These are phyloP conservation scores for Diplodus sargus DNA, from an alignment of 2,797 vertebrate species.

Conservation along the genomic window DNA sequence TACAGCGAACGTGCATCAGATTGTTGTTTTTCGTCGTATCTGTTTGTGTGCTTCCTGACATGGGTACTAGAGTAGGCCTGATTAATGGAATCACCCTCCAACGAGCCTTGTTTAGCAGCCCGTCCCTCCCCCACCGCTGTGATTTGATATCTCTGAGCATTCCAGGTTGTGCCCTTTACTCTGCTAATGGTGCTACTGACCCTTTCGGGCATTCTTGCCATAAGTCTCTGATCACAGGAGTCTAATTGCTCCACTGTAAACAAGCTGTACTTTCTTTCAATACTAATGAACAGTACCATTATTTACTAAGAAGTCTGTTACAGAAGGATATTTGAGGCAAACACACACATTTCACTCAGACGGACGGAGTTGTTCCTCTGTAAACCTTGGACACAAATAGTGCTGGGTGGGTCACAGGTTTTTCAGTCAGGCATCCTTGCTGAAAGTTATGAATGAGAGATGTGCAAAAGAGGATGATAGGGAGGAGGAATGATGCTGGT, in stretches of 20 bases:
- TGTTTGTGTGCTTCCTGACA: slow-evolving; percentile 62
- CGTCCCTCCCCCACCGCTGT: slow-evolving; percentile 57
- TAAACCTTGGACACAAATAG: slow-evolving; percentile 48
- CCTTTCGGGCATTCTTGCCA: slow-evolving; percentile 72
- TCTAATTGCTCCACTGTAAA: slow-evolving; percentile 69
- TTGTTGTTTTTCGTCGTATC: slow-evolving; percentile 46
- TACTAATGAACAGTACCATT: slow-evolving; percentile 1
- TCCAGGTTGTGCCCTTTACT: slow-evolving; percentile 81
- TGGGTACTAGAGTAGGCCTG: slow-evolving; percentile 46
- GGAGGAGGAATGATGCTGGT: slow-evolving; percentile 40
- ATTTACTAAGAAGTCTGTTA: neutral
- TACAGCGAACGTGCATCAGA: slow-evolving; percentile 21
- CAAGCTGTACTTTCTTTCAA: slow-evolving; percentile 33
- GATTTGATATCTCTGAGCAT: slow-evolving; percentile 83
- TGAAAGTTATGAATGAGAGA: slow-evolving; percentile 52
- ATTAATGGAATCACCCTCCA: slow-evolving; percentile 72
- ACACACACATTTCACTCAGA: neutral
- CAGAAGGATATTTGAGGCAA: neutral
- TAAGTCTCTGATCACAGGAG: slow-evolving; percentile 56
- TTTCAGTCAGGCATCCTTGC: slow-evolving; percentile 27
- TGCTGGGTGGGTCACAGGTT: slow-evolving; percentile 20
- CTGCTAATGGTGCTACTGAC: slow-evolving; percentile 75
- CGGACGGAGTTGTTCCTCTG: slow-evolving; percentile 12
- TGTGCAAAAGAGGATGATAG: slow-evolving; percentile 31
- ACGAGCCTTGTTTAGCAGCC: slow-evolving; percentile 49